These are phyloP conservation scores for Mimumesa dahlbomi DNA, from an alignment of 2,888 invertebrate species.

Conservation along the genomic window DNA sequence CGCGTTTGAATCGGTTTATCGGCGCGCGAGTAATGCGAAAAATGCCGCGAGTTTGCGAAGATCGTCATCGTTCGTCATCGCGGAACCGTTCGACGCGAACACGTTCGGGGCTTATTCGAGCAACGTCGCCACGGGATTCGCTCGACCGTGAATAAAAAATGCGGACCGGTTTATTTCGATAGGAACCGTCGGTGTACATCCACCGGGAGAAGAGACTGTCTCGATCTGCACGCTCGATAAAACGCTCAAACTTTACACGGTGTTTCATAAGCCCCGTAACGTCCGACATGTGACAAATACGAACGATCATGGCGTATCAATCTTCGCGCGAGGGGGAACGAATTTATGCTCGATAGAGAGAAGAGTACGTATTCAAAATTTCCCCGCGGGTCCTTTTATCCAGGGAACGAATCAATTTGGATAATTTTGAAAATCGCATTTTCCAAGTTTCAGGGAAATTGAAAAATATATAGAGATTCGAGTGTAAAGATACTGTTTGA, in stretches of 20 bases:
- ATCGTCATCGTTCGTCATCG: constrained; percentile 31
- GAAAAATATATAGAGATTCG: too few species aligned
- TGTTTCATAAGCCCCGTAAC: too few species aligned
- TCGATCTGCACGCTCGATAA: constrained; percentile 11
- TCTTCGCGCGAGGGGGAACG: too few species aligned
- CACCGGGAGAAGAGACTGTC: not conserved
- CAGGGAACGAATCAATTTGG: too few species aligned
- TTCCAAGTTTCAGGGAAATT: too few species aligned
- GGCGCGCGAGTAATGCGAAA: constrained; percentile 12
- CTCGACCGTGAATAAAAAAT: constrained; percentile 32
- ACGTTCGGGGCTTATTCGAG: not conserved
- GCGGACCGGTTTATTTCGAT: constrained; percentile 20
- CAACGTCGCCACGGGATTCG: not conserved
- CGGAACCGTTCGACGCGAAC: constrained; percentile 18
- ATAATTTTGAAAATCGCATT: too few species aligned
- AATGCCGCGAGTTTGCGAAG: constrained; percentile 19
- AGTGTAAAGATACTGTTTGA: too few species aligned
- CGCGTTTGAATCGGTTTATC: constrained; percentile 2
- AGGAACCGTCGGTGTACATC: not conserved
- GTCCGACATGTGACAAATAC: too few species aligned
- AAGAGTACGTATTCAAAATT: too few species aligned
- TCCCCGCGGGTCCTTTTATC: too few species aligned
- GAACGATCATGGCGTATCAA: too few species aligned
- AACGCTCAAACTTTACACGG: constrained; percentile 7
- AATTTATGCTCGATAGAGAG: too few species aligned